phyloP scores from a whole-genome alignment of 2,113 vertebrate genomes.

The Clupea harengus region DNA sequence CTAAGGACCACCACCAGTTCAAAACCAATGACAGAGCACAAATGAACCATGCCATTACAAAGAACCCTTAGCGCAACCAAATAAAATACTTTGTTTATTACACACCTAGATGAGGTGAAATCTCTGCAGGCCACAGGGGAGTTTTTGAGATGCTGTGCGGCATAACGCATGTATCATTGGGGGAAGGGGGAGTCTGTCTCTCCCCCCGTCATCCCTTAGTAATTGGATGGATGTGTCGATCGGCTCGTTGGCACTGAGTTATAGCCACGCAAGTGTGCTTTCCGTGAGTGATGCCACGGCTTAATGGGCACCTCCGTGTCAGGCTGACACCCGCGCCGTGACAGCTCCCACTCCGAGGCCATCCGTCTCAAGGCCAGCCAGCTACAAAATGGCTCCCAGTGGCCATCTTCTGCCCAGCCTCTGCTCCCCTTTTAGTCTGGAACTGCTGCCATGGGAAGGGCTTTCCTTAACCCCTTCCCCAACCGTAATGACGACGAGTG shows the following conservation, averaged over 20 bases:
- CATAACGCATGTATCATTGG: background rate
- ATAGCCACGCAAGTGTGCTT: conserved; percentile 38
- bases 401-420: background rate
- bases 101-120: too few relatives aligned
- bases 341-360: conserved; percentile 22
- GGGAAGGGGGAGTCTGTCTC: background rate
- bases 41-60: too few relatives aligned
- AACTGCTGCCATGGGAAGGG: background rate
- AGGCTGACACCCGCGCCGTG: conserved; percentile 35
- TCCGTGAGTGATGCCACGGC: conserved; percentile 41
- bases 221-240: conserved; percentile 19
- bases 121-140: too few relatives aligned
- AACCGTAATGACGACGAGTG: background rate
- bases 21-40: too few relatives aligned
- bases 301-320: conserved; percentile 43
- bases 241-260: conserved; percentile 41
- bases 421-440: background rate
- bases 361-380: background rate
- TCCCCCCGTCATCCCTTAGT: background rate
- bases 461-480: background rate
- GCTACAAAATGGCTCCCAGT: background rate
- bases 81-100: too few relatives aligned
- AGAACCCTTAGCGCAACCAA: too few relatives aligned
- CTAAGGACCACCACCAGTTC: too few relatives aligned
- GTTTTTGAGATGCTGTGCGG: too few relatives aligned